Evolutionary conservation across 2,113 vertebrate species (phyloP), one percentile per base, ranked within the genome.

Genomic region (Pholis gunnellus): DNA sequence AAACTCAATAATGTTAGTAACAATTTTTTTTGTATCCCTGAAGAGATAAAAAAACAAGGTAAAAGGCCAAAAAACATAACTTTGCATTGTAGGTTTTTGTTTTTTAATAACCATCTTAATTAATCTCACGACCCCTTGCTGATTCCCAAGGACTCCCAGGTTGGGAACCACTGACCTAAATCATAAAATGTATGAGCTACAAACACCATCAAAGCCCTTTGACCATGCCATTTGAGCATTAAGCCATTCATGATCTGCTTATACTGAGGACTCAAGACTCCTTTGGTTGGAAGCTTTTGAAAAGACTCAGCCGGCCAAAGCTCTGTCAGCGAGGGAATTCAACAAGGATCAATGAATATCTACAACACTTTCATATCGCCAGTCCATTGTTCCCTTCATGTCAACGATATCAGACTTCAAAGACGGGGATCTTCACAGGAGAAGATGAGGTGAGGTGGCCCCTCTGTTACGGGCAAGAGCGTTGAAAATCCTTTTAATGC

Each of bases 361-460:
- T 75, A 48, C 59, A 75, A 38, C 74, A 63, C 54, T 87, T 87
- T 90, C 72, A 88, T 75, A 75, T 22, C 60, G 20, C 42, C n/a
- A 34, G 52, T 27, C 74, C 20, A 84, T 81, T 88, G 72, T 90
- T 79, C 61, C 67, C 60, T 64, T 86, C 79, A 85, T 82, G 68
- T 83, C 77, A 79, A 6, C 75, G 64, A 74, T 68, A 72, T 71
- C 42, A 38, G 29, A 84, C 89, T 90, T 92, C 85, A 91, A 91
- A 92, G 87, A 75, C 60, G 27, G 60, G 72, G 36, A 36, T 84
- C 75, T 59, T 79, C 65, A 65, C 75, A 66, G 52, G n/a, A 60
- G 48, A 87, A 66, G 74, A 83, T 84, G 85, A 90, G 52, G 42
- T 83, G 65, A 81, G 27, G 77, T 65, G 72, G 72, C 72, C 22